Percentiles rank a stretch among this genome's conserved stretches.
Conservation (phyloP, 2,797 vertebrate species). For the Rhynchonycteris naso region DNA sequence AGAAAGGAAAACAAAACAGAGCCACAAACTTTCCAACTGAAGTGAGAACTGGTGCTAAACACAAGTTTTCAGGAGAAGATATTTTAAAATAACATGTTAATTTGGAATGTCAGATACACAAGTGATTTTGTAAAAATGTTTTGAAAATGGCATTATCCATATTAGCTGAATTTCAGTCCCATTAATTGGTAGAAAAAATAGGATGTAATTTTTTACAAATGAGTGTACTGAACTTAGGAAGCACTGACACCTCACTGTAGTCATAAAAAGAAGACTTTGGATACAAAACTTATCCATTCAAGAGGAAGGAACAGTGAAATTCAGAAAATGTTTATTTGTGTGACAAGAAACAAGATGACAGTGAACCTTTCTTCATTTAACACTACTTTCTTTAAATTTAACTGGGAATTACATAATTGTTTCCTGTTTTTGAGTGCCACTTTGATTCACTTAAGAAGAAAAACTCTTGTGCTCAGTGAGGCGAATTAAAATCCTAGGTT, state of each 20-base stretch:
- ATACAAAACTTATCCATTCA: constrained; percentile 26
- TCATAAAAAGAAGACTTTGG: not conserved
- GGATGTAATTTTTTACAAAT: not conserved
- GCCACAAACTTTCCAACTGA: not conserved
- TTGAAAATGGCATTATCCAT: not conserved
- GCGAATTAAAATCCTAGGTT: not conserved
- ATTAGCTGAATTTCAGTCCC: not conserved
- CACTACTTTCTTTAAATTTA: constrained; percentile 14
- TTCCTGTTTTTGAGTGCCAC: not conserved
- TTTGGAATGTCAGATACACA: not conserved
- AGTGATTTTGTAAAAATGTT: not conserved
- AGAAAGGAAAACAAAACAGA: constrained; percentile 10
- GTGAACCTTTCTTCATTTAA: not conserved
- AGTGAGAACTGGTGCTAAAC: not conserved
- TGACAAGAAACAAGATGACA: not conserved
- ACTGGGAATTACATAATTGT: not conserved
- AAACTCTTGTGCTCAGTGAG: not conserved
- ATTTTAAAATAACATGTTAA: not conserved
- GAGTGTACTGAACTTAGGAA: not conserved
- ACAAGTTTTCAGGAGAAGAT: not conserved
- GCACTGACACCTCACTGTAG: not conserved
- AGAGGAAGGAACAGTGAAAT: constrained; percentile 8
- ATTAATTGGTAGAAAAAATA: not conserved
- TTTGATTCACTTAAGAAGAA: constrained; percentile 39
- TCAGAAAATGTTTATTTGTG: not conserved